phyloP scores from a whole-genome alignment of 2,888 invertebrate genomes.

The Capitulum mitella region DNA sequence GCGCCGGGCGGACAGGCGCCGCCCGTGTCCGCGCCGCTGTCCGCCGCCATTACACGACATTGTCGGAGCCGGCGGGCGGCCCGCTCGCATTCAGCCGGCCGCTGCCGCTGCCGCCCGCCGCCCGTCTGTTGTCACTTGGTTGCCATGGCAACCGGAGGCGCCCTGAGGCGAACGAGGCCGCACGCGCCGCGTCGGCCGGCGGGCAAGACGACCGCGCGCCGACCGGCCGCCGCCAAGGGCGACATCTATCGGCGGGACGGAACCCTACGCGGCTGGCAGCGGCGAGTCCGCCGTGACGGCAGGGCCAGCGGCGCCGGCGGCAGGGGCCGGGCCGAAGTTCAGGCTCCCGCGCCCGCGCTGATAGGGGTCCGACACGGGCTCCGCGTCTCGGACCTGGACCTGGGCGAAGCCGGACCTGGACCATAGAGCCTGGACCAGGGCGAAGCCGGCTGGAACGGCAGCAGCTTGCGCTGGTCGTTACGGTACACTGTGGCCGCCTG shows the following conservation, averaged over 20 bases:
- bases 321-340: neutral
- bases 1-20: neutral
- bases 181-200: constrained; percentile 4
- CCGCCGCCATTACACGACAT: neutral
- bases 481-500: too few species aligned
- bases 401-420: too few species aligned
- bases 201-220: neutral
- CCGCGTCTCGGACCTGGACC: too few species aligned
- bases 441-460: too few species aligned
- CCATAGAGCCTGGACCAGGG: too few species aligned
- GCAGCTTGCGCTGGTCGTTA: too few species aligned
- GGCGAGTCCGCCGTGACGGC: too few species aligned
- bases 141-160: neutral
- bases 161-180: constrained; percentile 16
- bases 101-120: neutral
- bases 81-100: neutral
- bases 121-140: constrained; percentile 17
- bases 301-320: neutral
- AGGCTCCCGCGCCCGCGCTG: too few species aligned
- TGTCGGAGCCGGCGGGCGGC: neutral
- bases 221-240: neutral
- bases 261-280: neutral
- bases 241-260: neutral
- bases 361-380: too few species aligned
- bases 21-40: neutral